Conservation (phyloP, 2,113 vertebrate genomes). For the Columba janthina region DNA sequence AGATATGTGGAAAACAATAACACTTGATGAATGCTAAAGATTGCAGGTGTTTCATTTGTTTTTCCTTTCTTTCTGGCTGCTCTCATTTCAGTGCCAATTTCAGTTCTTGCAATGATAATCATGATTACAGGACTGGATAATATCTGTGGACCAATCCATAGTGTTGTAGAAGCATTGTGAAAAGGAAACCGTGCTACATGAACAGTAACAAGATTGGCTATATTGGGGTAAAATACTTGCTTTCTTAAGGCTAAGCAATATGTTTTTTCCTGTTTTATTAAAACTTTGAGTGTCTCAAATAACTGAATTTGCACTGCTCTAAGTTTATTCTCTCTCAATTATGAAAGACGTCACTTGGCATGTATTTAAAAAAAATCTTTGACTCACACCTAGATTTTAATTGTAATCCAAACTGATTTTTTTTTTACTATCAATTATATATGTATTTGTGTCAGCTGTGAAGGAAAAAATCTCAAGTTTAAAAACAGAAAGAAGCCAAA, state of each 20-base stretch:
- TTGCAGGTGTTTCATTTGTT: neutral
- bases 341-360: accelerated
- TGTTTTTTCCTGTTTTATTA: neutral
- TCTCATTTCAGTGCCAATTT: neutral
- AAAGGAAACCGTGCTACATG: neutral
- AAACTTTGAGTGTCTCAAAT: neutral
- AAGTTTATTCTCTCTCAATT: neutral
- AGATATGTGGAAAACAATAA: neutral
- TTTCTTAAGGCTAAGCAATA: neutral
- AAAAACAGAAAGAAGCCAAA: neutral
- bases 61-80: neutral
- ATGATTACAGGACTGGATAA: neutral
- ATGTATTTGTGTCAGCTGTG: neutral
- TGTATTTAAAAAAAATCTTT: neutral
- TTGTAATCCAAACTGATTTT: neutral
- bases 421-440: neutral
- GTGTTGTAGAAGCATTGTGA: neutral
- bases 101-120: neutral
- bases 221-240: neutral
- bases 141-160: neutral
- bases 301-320: neutral
- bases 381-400: neutral
- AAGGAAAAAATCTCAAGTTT: neutral
- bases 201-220: neutral
- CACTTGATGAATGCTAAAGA: neutral